Evolutionary conservation across 2,888 invertebrate genomes (phyloP).

Genomic region (Zaprionus lineosus): DNA sequence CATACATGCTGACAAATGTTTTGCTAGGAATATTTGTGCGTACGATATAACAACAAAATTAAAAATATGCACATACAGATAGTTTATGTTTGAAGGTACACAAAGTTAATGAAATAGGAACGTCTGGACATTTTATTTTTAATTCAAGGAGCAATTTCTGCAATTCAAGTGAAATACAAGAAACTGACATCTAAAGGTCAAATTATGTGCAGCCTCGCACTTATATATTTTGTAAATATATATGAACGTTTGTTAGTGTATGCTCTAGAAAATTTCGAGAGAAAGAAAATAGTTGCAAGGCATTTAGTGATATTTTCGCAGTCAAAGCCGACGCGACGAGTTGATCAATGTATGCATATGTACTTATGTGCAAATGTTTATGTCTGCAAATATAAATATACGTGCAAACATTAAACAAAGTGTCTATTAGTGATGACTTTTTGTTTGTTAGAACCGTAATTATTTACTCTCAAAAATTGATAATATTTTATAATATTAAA

Average conservation of each 20-base stretch:
- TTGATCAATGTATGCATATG: slow-evolving; percentile 23
- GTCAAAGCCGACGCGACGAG: slow-evolving; percentile 13
- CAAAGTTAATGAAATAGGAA: neutral
- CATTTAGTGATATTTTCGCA: slow-evolving; percentile 23
- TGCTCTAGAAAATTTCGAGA: neutral
- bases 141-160: slow-evolving; percentile 6
- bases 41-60: slow-evolving; percentile 18
- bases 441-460: too few relatives aligned
- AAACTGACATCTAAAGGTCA: slow-evolving; percentile 66
- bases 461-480: too few relatives aligned
- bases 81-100: neutral
- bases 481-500: too few relatives aligned
- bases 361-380: neutral
- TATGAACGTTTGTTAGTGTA: neutral
- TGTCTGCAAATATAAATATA: neutral
- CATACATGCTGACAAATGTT: slow-evolving; percentile 15
- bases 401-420: slow-evolving; percentile 16
- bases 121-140: slow-evolving; percentile 3
- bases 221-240: slow-evolving; percentile 12
- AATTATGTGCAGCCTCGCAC: slow-evolving; percentile 24
- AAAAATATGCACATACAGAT: neutral
- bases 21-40: slow-evolving; percentile 7
- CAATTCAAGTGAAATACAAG: slow-evolving; percentile 19
- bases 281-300: neutral
- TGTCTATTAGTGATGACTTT: too few relatives aligned